Evolutionary conservation across 2,113 vertebrate species (phyloP), one percentile per base, ranked within the genome.

Genomic region (Cyanistes caeruleus): DNA sequence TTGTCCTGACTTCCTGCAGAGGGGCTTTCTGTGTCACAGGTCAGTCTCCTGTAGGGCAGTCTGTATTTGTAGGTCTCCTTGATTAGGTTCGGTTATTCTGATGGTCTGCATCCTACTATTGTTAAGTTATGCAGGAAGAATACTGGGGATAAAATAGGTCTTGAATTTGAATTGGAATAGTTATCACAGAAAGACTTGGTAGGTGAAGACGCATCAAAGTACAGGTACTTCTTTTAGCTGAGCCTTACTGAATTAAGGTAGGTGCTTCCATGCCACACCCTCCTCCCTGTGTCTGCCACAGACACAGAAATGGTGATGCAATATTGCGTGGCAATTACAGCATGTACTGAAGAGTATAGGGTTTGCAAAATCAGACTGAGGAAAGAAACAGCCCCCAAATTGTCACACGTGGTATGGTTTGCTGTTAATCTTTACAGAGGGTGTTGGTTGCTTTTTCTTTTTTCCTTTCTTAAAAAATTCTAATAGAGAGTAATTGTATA

Each of bases 231-330:
- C 13, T 74, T 89, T 48, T 20, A 56, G 82, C 25, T 73, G 16
- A 80, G 76, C 37, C 52, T 11, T 11, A 2, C 0, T 62, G 86
- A 64, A 48, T 68, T 39, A 78, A 96, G 91, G 94, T 86, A 89
- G 80, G 77, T 33, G 22, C 73, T 94, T 88, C 51, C 63, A 27
- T 55, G 68, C 88, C 96, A 88, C 96, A 77, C 96, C 95, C 94
- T 96, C 65, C 55, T 72, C 30, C 52, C 39, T 12, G 52, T 67
- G 74, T 72, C 87, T 95, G 95, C 94, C 87, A 79, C 92, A 80
- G 85, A 49, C 90, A 53, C 75, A 15, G 79, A 9, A 39, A 6
- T 43, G 70, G 95, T 97, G 96, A 97, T 97, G 96, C 96, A 97
- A 97, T 51, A 95, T 80, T 86, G 75, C 9, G 0, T 92, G 83